Percentiles rank a stretch among this genome's conserved stretches.
Conservation (phyloP, 2,113 vertebrate genomes). For the Nothobranchius furzeri region DNA sequence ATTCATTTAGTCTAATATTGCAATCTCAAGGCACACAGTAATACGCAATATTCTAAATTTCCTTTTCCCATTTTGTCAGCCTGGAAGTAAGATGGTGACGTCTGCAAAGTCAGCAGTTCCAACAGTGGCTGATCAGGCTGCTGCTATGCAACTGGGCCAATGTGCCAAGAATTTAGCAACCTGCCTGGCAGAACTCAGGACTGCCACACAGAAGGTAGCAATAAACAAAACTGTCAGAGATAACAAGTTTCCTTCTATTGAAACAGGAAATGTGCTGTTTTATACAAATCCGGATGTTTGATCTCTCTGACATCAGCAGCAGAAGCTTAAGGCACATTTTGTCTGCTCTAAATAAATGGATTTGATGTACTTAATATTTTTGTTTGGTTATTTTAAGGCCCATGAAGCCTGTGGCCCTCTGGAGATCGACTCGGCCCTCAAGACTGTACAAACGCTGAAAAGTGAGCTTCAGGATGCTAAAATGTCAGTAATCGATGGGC, state of each 20-base stretch:
- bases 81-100: conserved; percentile 96
- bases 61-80: conserved; percentile 73
- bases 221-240: not conserved
- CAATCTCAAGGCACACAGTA: not conserved
- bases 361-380: conserved; percentile 1
- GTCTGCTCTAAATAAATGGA: not conserved
- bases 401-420: conserved; percentile 97
- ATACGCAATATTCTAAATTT: not conserved
- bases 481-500: conserved; percentile 89
- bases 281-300: not conserved
- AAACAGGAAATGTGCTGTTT: conserved; percentile 9
- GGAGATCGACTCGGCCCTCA: conserved; percentile 97
- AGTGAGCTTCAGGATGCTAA: conserved; percentile 95
- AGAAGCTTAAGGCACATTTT: conserved; percentile 4
- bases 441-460: conserved; percentile 91
- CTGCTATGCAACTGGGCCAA: conserved; percentile 96
- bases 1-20: not conserved
- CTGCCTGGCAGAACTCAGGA: conserved; percentile 92
- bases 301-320: conserved; percentile 14
- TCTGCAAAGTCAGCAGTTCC: conserved; percentile 96
- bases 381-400: conserved; percentile 77
- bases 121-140: conserved; percentile 93
- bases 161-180: conserved; percentile 98
- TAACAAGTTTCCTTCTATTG: conserved; percentile 17
- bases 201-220: conserved; percentile 92